Base-by-base conservation (phyloP, 2,113 vertebrate species). In the Lepisosteus oculatus region DNA sequence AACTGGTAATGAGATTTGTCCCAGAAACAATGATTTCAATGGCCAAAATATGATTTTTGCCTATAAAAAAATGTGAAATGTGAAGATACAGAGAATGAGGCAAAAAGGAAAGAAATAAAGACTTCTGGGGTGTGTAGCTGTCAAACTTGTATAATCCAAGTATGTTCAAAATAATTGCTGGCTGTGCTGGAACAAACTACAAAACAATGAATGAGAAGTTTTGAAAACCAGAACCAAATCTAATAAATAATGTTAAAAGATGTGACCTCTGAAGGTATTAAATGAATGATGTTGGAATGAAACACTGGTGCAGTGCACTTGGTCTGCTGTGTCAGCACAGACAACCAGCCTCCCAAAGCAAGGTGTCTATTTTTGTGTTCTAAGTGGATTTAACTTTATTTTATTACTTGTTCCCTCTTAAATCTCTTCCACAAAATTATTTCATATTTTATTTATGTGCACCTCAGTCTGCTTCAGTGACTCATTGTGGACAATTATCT, bases 361-460 rank as follows among this genome's bases (percentile, higher is more conserved):
- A 42, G 44, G 70, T 14, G 14, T n/a, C 29, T 13, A 13, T 13
- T 55, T 45, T 42, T 43, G 11, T 14, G 8, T 61, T 57, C 15
- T 68, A 68, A 73, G 43, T 41, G 41, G 55, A 75, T 65, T 59
- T 65, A 8, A 69, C 56, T 69, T 70, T 69, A 61, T 63, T 61
- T 8, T 65, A 75, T 75, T 66, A 59, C 55, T 63, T 55, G 43
- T 57, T 43, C 42, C 61, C 59, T 70, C 41, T 56, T 29, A 55
- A 71, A n/a, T 71, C 43, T 71, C 62, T 51, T 65, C 11, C n/a
- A 47, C 41, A 75, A 66, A 45, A 72, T 56, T 12, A 57, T 72
- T 72, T 72, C 63, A 72, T 57, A 59, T 66, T 67, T 65, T 67
- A 72, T 57, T 72, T 63, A 57, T 67, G 64, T 61, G 44, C 3